Conservation (phyloP, 1,140 invertebrate species). For the Ericerus pela region DNA sequence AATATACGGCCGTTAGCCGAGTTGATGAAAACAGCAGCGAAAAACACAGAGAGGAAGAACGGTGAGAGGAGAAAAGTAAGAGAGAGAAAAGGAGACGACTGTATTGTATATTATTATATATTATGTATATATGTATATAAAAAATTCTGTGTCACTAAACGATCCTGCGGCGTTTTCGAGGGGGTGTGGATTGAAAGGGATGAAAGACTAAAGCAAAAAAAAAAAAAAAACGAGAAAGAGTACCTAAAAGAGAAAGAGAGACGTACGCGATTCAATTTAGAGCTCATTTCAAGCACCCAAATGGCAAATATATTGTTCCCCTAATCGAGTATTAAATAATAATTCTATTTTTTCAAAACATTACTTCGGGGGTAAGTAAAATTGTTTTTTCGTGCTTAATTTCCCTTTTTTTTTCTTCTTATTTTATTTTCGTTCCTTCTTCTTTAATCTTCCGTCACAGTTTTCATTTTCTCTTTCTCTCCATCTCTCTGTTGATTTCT, state of each 20-base stretch:
- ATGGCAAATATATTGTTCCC: constrained; percentile 12
- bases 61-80: too few species aligned
- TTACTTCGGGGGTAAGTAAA: constrained; percentile 12
- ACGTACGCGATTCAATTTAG: constrained; percentile 9
- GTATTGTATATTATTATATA: too few species aligned
- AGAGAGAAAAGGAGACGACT: too few species aligned
- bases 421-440: not conserved
- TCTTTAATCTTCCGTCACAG: not conserved
- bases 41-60: too few species aligned
- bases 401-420: not conserved
- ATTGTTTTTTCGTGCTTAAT: constrained; percentile 10
- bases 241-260: too few species aligned
- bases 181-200: not conserved
- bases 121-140: too few species aligned
- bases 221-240: too few species aligned
- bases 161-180: constrained; percentile 6
- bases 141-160: constrained; percentile 8
- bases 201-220: too few species aligned
- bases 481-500: too few species aligned
- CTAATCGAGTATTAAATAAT: constrained; percentile 11
- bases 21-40: not conserved
- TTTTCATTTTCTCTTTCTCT: too few species aligned
- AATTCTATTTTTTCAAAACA: constrained; percentile 12
- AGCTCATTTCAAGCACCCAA: constrained; percentile 7
- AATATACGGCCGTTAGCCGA: constrained; percentile 9